Base-by-base conservation (phyloP, 2,113 vertebrate genomes). In the Gallinago undulata region DNA sequence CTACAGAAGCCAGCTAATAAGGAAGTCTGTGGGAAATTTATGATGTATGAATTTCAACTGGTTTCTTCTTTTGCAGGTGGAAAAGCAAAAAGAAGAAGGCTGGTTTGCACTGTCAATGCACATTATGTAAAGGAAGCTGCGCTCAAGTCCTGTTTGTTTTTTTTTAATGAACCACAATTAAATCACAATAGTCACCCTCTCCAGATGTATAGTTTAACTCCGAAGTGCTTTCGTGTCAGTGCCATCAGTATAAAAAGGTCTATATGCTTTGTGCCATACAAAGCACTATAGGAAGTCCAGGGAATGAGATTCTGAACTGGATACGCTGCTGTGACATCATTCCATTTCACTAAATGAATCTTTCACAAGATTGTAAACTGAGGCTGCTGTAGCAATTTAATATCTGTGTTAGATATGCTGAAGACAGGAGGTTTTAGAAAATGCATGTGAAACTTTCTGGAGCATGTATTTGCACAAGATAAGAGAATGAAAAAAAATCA, bases 51-150 rank as follows among this genome's bases (percentile, higher is more conserved):
- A 51, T 77, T 67, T 91, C 28, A 90, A 2, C 10, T 78, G 35
- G 8, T 66, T 91, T 94, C 85, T 73, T 96, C 22, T 90, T 76
- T 94, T 73, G 72, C 97, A 99, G 98, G 94, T 83, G 84, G 98
- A 98, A 66, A 98, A 97, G 91, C 97, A 96, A 68, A 98, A 97
- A 70, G 98, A 97, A 96, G 98, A 98, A 59, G 98, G 98, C 24
- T 99, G 99, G 99, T 99, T 99, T 97, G 97, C 99, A 11, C 90
- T 99, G 94, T 98, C 98, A 37, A 92, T 97, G 77, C 98, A 99
- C 4, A 11, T 98, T 33, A 96, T 94, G 57, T 98, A 97, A 98
- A 57, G 31, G 68, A 89, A 87, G 27, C 17, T 75, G 63, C 63
- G 4, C 33, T 77, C 51, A 41, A 66, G 19, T 56, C 14, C 27